phyloP scores from a whole-genome alignment of 1,140 invertebrate species.

The Subanguina moxae region DNA sequence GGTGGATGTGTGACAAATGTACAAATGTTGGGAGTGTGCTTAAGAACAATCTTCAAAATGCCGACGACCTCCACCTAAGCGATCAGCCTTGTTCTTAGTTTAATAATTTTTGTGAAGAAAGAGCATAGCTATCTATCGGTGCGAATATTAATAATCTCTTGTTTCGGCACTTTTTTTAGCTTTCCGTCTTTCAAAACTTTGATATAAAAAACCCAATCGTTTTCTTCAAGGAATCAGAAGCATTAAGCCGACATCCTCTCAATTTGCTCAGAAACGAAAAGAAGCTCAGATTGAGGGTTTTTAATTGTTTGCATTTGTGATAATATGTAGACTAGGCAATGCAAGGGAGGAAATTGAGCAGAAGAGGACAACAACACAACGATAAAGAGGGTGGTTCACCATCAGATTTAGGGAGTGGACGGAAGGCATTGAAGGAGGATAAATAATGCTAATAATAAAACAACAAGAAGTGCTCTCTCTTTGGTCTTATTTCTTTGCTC shows the following conservation, averaged over 20 bases:
- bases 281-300: slow-evolving; percentile 4
- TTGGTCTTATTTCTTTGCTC: no score
- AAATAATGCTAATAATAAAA: no score
- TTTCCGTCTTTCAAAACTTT: background rate
- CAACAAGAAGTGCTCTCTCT: no score
- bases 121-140: background rate
- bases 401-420: no score
- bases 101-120: background rate
- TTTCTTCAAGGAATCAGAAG: background rate
- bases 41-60: no score
- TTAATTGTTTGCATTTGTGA: slow-evolving; percentile 4
- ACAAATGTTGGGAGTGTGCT: background rate
- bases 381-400: no score
- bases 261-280: background rate
- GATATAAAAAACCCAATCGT: background rate
- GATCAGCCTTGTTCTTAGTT: no score
- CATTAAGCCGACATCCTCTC: background rate
- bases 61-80: no score
- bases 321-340: background rate
- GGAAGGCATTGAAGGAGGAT: no score
- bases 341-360: slow-evolving; percentile 5
- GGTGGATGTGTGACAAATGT: slow-evolving; percentile 7
- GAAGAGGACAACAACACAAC: background rate
- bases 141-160: background rate
- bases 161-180: background rate